Conservation (phyloP, 1,140 invertebrate species). For the Caenorhabditis tropicalis region DNA sequence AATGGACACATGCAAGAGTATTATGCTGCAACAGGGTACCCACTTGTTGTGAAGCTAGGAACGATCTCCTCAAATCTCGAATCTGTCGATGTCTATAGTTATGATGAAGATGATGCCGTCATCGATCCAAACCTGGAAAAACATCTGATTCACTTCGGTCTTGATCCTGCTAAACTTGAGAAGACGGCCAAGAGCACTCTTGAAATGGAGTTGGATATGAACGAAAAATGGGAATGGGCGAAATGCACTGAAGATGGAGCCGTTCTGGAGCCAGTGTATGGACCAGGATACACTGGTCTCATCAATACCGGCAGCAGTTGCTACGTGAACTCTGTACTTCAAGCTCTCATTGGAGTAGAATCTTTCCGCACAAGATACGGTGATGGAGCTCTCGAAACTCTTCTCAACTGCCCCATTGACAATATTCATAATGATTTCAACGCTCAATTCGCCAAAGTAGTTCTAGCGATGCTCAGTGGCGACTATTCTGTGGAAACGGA, state of each 20-base stretch:
- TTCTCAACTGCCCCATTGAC: conserved; percentile 72
- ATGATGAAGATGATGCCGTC: conserved; percentile 95
- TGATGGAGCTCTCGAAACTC: background rate
- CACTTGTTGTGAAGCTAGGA: conserved; percentile 93
- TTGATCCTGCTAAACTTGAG: conserved; percentile 88
- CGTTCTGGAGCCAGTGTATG: conserved; percentile 84
- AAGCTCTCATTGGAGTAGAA: conserved; percentile 60
- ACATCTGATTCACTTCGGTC: conserved; percentile 94
- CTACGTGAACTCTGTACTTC: conserved; percentile 82
- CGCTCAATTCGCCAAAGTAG: conserved; percentile 90
- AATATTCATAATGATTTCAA: conserved; percentile 89
- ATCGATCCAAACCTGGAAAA: conserved; percentile 85
- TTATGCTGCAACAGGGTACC: conserved; percentile 77
- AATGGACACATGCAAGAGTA: conserved; percentile 96
- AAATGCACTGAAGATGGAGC: conserved; percentile 87
- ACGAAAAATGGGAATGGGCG: conserved; percentile 93
- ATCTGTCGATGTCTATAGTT: conserved; percentile 78
- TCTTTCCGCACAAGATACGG: conserved; percentile 59
- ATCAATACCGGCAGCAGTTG: conserved; percentile 93
- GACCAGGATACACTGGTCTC: conserved; percentile 90
- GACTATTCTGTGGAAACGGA: conserved; percentile 31
- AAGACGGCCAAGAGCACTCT: conserved; percentile 99
- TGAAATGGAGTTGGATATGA: conserved; percentile 94
- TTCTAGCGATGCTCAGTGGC: conserved; percentile 67
- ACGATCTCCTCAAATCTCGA: conserved; percentile 85